Percentiles rank a stretch among this genome's conserved stretches.
Conservation (phyloP, 2,888 invertebrate species). For the Cantharis rufa region DNA sequence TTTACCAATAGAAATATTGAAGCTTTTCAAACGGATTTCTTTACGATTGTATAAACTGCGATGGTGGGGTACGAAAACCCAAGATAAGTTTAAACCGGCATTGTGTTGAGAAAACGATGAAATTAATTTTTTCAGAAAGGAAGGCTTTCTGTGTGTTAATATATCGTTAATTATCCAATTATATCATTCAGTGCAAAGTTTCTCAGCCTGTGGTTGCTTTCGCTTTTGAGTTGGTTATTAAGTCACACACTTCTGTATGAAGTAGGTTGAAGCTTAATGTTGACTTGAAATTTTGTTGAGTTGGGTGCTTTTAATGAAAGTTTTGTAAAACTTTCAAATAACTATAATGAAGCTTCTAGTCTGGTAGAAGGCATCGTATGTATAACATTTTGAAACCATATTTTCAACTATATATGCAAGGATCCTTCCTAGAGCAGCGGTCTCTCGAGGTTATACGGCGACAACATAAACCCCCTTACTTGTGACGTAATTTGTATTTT, state of each 20-base stretch:
- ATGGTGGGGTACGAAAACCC: not conserved
- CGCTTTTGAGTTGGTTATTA: conserved; percentile 11
- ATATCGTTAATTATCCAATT: not conserved
- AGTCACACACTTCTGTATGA: conserved; percentile 6
- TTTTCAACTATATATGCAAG: conserved; percentile 20
- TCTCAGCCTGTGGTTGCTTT: not conserved
- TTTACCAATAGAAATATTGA: not conserved
- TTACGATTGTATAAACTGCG: not conserved
- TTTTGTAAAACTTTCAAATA: conserved; percentile 11
- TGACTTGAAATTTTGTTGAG: conserved; percentile 5
- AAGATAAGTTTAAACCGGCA: not conserved
- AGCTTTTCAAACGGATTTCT: not conserved
- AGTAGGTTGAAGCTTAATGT: conserved; percentile 9
- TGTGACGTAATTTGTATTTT: conserved; percentile 26
- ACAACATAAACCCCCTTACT: conserved; percentile 25
- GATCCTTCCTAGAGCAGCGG: conserved; percentile 3
- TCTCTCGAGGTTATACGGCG: conserved; percentile 16
- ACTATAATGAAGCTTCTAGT: conserved; percentile 10
- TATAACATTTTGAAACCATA: conserved; percentile 8
- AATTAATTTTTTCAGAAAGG: not conserved
- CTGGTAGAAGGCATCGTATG: conserved; percentile 5
- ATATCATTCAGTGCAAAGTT: not conserved
- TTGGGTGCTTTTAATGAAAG: conserved; percentile 13
- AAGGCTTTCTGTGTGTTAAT: not conserved
- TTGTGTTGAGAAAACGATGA: not conserved